Evolutionary conservation across 2,797 vertebrate species (phyloP).

Genomic region (Centropyge bicolor): DNA sequence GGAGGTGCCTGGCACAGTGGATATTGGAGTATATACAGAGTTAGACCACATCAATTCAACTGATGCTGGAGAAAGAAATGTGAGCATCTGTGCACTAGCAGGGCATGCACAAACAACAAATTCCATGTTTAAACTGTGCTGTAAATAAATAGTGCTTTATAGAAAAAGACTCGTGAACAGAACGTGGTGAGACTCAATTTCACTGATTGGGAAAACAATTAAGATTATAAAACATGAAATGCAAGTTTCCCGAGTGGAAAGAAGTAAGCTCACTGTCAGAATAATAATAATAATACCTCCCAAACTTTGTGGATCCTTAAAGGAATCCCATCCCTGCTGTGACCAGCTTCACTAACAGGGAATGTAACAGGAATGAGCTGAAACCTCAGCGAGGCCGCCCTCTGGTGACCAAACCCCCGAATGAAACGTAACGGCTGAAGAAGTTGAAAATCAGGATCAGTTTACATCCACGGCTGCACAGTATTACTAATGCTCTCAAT

Average conservation of each 20-base stretch:
- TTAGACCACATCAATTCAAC: conserved; percentile 29
- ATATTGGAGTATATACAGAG: conserved; percentile 9
- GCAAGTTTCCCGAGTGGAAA: conserved; percentile 1
- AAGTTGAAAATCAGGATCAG: background rate
- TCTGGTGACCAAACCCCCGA: conserved; percentile 64
- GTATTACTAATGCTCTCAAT: conserved; percentile 1
- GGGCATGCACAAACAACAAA: conserved; percentile 3
- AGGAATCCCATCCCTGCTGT: conserved; percentile 22
- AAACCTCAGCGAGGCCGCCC: conserved; percentile 58
- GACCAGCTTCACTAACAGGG: conserved; percentile 1
- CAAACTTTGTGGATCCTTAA: conserved; percentile 30
- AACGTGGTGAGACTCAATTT: background rate
- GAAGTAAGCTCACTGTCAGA: background rate
- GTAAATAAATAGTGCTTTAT: conserved; percentile 61
- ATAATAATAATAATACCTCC: conserved; percentile 29
- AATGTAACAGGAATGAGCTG: conserved; percentile 19
- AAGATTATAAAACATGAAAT: conserved; percentile 29
- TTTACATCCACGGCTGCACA: conserved; percentile 18
- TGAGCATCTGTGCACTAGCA: conserved; percentile 11
- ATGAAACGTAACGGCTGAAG: conserved; percentile 11
- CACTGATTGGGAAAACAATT: conserved; percentile 7
- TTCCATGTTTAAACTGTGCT: conserved; percentile 8
- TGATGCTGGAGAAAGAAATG: background rate
- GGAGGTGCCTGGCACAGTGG: conserved; percentile 63
- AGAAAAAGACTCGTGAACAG: conserved; percentile 22